A percentile compares a stretch with the other conserved stretches of the same genome.
phyloP scores from a whole-genome alignment of 2,797 vertebrate species.

The Danio aesculapii region DNA sequence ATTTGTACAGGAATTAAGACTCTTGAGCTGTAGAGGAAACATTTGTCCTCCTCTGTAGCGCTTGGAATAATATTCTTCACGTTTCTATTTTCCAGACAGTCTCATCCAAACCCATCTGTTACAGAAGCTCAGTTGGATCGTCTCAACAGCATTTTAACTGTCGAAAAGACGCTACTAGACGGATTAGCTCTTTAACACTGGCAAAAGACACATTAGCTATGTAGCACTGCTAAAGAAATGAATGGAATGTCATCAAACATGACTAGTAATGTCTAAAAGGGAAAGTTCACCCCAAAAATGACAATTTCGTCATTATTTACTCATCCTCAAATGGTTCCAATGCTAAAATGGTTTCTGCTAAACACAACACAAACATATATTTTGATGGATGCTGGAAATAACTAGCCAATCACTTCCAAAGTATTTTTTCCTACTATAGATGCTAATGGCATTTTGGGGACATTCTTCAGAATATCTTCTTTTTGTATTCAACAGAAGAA shows the following conservation, averaged over 20 bases:
- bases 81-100: slow-evolving; percentile 44
- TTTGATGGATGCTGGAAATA: too few species aligned
- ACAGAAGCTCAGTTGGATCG: slow-evolving; percentile 38
- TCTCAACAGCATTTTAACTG: slow-evolving; percentile 46
- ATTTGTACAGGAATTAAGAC: slow-evolving; percentile 53
- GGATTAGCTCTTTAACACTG: slow-evolving; percentile 34
- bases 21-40: slow-evolving; percentile 52
- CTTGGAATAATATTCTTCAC: slow-evolving; percentile 51
- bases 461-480: too few species aligned
- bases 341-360: too few species aligned
- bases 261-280: slow-evolving; percentile 30
- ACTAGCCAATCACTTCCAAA: too few species aligned
- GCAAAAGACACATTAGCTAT: slow-evolving; percentile 1
- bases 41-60: slow-evolving; percentile 52
- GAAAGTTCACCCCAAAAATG: too few species aligned
- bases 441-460: too few species aligned
- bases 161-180: slow-evolving; percentile 12
- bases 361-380: too few species aligned
- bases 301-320: too few species aligned
- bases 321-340: too few species aligned
- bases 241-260: slow-evolving; percentile 3
- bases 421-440: too few species aligned
- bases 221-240: slow-evolving; percentile 16
- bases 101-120: slow-evolving; percentile 50
- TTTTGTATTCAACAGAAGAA: too few species aligned